Conservation (phyloP, 2,888 invertebrate genomes). For the Latrodectus hesperus region DNA sequence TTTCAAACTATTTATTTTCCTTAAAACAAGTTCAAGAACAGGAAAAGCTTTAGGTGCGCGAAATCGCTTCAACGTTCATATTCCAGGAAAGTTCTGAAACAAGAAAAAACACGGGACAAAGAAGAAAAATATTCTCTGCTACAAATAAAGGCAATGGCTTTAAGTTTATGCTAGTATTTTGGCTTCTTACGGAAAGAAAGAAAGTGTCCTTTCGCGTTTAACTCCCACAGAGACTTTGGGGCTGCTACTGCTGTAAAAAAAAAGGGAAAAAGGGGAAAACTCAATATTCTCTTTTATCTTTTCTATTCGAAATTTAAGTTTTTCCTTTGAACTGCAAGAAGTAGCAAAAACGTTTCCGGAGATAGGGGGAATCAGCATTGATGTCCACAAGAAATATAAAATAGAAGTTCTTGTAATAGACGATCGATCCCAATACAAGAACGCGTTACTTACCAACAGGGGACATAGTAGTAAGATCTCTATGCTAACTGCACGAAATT, state of each 20-base stretch:
- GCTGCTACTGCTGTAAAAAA: slow-evolving; percentile 7
- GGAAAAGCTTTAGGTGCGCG: neutral
- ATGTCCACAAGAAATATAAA: slow-evolving; percentile 46
- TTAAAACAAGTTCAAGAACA: too few species aligned
- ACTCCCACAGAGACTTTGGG: slow-evolving; percentile 24
- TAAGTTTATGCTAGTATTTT: slow-evolving; percentile 32
- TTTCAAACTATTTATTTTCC: too few species aligned
- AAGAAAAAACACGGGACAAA: neutral
- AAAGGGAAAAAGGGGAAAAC: slow-evolving; percentile 37
- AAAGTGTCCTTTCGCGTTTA: slow-evolving; percentile 28
- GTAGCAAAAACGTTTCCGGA: slow-evolving; percentile 50
- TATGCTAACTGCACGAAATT: slow-evolving; percentile 51
- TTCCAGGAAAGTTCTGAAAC: neutral
- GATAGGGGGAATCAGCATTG: slow-evolving; percentile 50
- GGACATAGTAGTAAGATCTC: slow-evolving; percentile 26
- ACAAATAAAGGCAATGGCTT: slow-evolving; percentile 32
- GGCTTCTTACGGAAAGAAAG: neutral
- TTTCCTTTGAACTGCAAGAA: slow-evolving; percentile 44
- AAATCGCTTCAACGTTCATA: neutral
- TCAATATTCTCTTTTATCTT: slow-evolving; percentile 42
- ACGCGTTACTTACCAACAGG: slow-evolving; percentile 53
- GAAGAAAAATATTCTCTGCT: slow-evolving; percentile 13
- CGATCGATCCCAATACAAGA: slow-evolving; percentile 42
- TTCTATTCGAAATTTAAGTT: slow-evolving; percentile 47
- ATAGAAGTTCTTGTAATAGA: slow-evolving; percentile 38